Evolutionary conservation across 2,888 invertebrate species (phyloP).

Genomic region (Apotomis betuletana): DNA sequence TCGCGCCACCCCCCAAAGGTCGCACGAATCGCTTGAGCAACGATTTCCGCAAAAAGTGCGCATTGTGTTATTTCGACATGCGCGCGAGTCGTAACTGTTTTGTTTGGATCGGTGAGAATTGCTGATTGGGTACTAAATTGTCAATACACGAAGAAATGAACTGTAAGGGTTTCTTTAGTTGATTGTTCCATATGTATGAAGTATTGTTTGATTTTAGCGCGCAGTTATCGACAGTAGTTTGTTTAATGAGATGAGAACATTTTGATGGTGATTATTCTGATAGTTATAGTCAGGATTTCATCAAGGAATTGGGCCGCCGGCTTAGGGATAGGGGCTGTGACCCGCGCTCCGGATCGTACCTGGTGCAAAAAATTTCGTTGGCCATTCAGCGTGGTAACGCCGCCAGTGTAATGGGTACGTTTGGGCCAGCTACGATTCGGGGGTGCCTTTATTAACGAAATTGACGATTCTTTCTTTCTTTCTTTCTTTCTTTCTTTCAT

Average conservation of each 20-base stretch:
- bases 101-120: constrained; percentile 45
- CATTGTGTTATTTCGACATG: constrained; percentile 66
- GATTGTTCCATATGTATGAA: neutral
- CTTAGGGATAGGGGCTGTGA: too few species aligned
- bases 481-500: too few species aligned
- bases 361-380: too few species aligned
- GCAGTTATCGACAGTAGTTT: neutral
- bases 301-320: too few species aligned
- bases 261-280: neutral
- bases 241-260: neutral
- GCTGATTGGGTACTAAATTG: constrained; percentile 35
- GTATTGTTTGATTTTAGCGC: neutral
- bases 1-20: constrained; percentile 60
- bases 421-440: too few species aligned
- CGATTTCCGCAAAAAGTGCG: constrained; percentile 71
- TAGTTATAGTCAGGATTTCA: too few species aligned
- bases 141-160: constrained; percentile 20
- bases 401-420: too few species aligned
- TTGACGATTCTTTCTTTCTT: too few species aligned
- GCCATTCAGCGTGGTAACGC: too few species aligned
- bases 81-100: constrained; percentile 45
- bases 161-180: constrained; percentile 1
- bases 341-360: too few species aligned
- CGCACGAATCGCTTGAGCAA: constrained; percentile 66
- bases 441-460: too few species aligned